phyloP scores from a whole-genome alignment of 2,888 invertebrate species.

The Drosophila mulleri region DNA sequence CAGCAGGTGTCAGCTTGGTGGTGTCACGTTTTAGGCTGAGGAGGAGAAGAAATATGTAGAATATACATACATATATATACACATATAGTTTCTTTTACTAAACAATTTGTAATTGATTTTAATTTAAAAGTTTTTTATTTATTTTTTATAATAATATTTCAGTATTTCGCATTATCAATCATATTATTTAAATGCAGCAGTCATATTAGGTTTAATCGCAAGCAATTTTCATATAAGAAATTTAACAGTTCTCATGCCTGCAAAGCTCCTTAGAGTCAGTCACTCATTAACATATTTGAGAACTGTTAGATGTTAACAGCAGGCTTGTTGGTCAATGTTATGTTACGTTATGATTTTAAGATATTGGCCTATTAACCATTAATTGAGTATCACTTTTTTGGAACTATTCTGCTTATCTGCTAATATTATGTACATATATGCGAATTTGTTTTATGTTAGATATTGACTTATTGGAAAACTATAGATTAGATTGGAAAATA shows the following conservation, averaged over 20 bases:
- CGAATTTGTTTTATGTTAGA: too few species aligned
- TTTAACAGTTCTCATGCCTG: neutral
- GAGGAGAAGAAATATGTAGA: neutral
- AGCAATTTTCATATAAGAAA: neutral
- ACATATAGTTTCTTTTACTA: too few species aligned
- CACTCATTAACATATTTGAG: neutral
- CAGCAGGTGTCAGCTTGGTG: conserved; percentile 84
- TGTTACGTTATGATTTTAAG: neutral
- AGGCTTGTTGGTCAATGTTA: neutral
- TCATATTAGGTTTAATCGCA: too few species aligned
- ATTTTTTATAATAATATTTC: too few species aligned
- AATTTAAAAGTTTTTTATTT: too few species aligned
- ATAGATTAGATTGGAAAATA: too few species aligned
- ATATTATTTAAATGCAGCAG: neutral
- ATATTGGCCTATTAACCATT: neutral
- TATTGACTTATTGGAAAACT: too few species aligned
- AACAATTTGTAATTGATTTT: too few species aligned
- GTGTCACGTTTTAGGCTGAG: conserved; percentile 83
- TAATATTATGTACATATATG: too few species aligned
- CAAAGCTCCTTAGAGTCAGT: neutral
- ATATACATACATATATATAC: too few species aligned
- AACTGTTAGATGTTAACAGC: neutral
- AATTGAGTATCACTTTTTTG: too few species aligned
- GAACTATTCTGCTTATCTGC: too few species aligned
- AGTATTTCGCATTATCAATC: neutral